Evolutionary conservation across 2,797 vertebrate genomes (phyloP).

Genomic region (Chelon labrosus): DNA sequence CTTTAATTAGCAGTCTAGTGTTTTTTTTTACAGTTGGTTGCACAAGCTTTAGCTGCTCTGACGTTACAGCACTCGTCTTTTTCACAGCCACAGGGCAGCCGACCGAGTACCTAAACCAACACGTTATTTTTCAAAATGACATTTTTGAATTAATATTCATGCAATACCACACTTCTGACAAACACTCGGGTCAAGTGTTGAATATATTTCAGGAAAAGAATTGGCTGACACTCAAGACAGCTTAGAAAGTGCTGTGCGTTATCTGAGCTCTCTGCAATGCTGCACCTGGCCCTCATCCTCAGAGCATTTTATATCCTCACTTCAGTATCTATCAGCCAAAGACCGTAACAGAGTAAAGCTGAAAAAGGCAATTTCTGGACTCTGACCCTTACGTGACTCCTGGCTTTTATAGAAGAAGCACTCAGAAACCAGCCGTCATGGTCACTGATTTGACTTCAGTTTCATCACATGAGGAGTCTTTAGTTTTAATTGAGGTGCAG

Average conservation of each 20-base stretch:
- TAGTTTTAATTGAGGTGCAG: slow-evolving; percentile 58
- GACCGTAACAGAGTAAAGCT: slow-evolving; percentile 28
- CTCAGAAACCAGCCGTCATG: slow-evolving; percentile 43
- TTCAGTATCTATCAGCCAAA: slow-evolving; percentile 44
- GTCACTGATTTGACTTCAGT: slow-evolving; percentile 45
- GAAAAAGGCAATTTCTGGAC: slow-evolving; percentile 15
- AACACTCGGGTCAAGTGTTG: slow-evolving; percentile 27
- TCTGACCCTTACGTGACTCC: slow-evolving; percentile 35
- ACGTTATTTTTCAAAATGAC: slow-evolving; percentile 50
- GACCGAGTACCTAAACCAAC: slow-evolving; percentile 28
- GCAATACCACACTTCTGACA: slow-evolving; percentile 20
- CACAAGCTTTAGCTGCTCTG: slow-evolving; percentile 22
- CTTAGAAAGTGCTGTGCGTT: slow-evolving; percentile 16
- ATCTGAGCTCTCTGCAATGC: slow-evolving; percentile 11
- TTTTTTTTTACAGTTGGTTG: slow-evolving; percentile 36
- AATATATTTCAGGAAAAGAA: slow-evolving; percentile 33
- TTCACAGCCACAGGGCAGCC: slow-evolving; percentile 20
- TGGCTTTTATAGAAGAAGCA: slow-evolving; percentile 36
- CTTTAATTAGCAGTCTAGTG: slow-evolving; percentile 48
- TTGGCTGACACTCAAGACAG: slow-evolving; percentile 17
- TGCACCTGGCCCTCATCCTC: slow-evolving; percentile 56
- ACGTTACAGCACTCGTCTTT: slow-evolving; percentile 18
- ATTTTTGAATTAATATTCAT: slow-evolving; percentile 54
- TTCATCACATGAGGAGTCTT: slow-evolving; percentile 46
- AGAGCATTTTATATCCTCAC: slow-evolving; percentile 37